Evolutionary conservation across 30 jellyfish, hydroid and myxozoan species (phyloP).

Genomic region (Turritopsis rubra): DNA sequence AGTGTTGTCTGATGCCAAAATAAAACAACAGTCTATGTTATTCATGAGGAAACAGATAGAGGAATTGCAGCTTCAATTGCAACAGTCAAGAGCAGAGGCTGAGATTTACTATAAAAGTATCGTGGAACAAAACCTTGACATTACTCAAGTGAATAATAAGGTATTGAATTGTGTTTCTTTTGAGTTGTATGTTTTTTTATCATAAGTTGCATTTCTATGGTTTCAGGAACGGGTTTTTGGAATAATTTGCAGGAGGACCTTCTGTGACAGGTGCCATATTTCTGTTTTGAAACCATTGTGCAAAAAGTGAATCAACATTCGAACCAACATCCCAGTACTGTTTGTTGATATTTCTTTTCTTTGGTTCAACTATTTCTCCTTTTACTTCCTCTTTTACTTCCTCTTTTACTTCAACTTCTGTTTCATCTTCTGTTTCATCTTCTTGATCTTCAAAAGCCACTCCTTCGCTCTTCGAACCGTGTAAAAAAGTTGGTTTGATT

Average conservation of each 20-base stretch:
- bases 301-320: neutral
- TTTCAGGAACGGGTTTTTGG: neutral
- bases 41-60: neutral
- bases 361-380: neutral
- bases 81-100: slow-evolving; percentile 20
- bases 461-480: slow-evolving; percentile 6
- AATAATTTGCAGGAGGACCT: neutral
- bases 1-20: neutral
- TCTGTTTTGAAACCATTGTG: slow-evolving; percentile 2
- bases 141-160: slow-evolving; percentile 17
- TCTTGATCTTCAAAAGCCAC: slow-evolving; percentile 20
- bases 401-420: slow-evolving; percentile 11
- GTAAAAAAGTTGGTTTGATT: neutral
- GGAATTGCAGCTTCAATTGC: slow-evolving; percentile 12
- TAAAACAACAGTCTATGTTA: neutral
- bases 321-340: slow-evolving; percentile 8
- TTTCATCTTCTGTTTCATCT: neutral
- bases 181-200: neutral
- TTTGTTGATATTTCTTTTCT: neutral
- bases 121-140: slow-evolving; percentile 24
- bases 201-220: neutral
- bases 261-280: neutral
- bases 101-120: slow-evolving; percentile 18
- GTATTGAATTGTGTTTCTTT: neutral
- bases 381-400: neutral